Evolutionary conservation across 2,113 vertebrate species (phyloP).

Genomic region (Cynocephalus volans): DNA sequence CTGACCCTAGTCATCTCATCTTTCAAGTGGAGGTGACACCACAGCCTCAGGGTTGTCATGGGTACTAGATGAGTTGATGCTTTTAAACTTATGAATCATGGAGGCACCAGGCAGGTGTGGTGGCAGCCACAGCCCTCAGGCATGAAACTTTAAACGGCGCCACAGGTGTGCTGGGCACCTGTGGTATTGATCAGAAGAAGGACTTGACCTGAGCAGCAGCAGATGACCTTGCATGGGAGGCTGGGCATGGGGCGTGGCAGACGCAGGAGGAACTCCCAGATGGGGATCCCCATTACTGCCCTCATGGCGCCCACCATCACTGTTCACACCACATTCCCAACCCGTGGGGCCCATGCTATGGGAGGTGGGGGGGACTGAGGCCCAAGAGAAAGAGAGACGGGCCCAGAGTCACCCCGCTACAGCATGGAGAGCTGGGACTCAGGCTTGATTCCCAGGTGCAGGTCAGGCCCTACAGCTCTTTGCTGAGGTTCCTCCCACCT

Average conservation of each 20-base stretch:
- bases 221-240: fast-evolving
- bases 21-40: background rate
- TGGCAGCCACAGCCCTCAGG: background rate
- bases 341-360: fast-evolving
- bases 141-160: background rate
- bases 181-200: fast-evolving
- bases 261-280: fast-evolving
- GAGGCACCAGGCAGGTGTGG: background rate
- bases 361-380: background rate
- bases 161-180: fast-evolving
- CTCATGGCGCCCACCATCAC: fast-evolving
- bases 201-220: background rate
- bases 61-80: background rate
- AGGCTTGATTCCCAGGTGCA: background rate
- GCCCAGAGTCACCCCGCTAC: background rate
- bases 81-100: fast-evolving
- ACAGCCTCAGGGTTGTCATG: no score
- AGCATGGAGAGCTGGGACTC: background rate
- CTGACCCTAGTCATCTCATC: fast-evolving
- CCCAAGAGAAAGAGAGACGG: background rate
- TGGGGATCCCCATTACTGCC: no score
- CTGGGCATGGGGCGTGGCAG: no score
- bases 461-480: fast-evolving
- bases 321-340: fast-evolving
- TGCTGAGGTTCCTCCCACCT: fast-evolving